A percentile compares a stretch with the other conserved stretches of the same genome.
Evolutionary conservation across 2,797 vertebrate species (phyloP).

Genomic region (Enoplosus armatus): DNA sequence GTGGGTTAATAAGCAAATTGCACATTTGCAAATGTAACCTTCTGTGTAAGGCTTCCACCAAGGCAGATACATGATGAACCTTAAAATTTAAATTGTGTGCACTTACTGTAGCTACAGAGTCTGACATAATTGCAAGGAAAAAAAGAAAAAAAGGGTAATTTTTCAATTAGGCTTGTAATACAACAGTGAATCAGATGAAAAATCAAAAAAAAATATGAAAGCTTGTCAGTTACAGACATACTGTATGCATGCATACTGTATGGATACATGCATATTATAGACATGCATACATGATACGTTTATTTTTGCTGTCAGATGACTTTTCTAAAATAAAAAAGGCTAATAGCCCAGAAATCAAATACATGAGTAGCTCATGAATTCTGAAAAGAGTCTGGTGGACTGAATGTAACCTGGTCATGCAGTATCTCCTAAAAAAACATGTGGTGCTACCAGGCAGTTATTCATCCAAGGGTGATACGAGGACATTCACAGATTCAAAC

Average conservation of each 20-base stretch:
- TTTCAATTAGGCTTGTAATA: not conserved
- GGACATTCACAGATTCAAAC: slow-evolving; percentile 10
- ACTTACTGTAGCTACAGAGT: not conserved
- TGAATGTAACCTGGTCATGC: slow-evolving; percentile 9
- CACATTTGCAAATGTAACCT: slow-evolving; percentile 2
- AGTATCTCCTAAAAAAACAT: slow-evolving; percentile 13
- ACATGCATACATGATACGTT: not conserved
- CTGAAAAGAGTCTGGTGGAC: slow-evolving; percentile 1
- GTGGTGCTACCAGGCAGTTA: not conserved
- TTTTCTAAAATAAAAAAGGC: not conserved
- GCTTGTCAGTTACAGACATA: not conserved
- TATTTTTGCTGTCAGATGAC: slow-evolving; percentile 1
- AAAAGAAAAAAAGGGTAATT: not conserved
- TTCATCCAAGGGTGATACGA: not conserved
- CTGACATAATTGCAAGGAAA: slow-evolving; percentile 5
- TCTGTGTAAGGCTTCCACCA: not conserved
- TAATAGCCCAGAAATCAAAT: not conserved
- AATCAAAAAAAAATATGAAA: not conserved
- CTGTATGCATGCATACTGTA: not conserved
- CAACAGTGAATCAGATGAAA: not conserved
- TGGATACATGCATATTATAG: not conserved
- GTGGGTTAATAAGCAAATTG: not conserved
- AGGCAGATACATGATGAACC: not conserved
- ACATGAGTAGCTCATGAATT: not conserved
- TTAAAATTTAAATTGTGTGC: not conserved